Base-by-base conservation (phyloP, 92 coral and sea anemone species). In the Phymanthus crucifer region DNA sequence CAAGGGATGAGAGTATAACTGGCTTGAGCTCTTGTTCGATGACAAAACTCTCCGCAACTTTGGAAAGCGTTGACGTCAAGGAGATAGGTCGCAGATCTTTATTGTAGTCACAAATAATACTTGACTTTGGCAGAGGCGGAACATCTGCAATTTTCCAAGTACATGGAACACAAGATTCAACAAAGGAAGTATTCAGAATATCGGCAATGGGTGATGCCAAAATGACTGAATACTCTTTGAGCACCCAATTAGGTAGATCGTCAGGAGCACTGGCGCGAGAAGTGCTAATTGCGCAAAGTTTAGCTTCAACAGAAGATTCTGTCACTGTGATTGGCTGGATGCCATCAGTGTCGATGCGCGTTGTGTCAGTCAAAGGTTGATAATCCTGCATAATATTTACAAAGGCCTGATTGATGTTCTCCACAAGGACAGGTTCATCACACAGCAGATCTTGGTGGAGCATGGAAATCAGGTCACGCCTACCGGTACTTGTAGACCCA, bases 251-350 rank as follows among this genome's bases (percentile, higher is more conserved):
- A 1, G 70, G 89, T 24, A 79, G 78, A 23, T 78, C 73, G 34
- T 87, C 91, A 18, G 84, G 77, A 32, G 81, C 83, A 32, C 81
- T 73, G 72, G 80, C 83, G 54, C n/a, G n/a, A n/a, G n/a, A n/a
- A n/a, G n/a, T n/a, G n/a, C n/a, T n/a, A n/a, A n/a, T 56, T 58
- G 52, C 83, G 7, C 83, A 74, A 18, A 80, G 83, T 69, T 81
- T 81, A 46, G 36, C 43, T 72, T 66, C 64, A 64, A 75, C 75
- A 67, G 78, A 52, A 32, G 17, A 33, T 50, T 77, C 90, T 24
- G 74, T 69, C 32, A 82, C 84, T 6, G 48, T 16, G 23, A 87
- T 87, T 58, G 87, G 87, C n/a, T 83, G 32, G 54, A 72, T 85
- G 46, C 77, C 76, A 67, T 83, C 66, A 3, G 66, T 32, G 12